A percentile compares a stretch with the other conserved stretches of the same genome.
Evolutionary conservation across 2,888 invertebrate species (phyloP).

Genomic region (Mythimna pallens): DNA sequence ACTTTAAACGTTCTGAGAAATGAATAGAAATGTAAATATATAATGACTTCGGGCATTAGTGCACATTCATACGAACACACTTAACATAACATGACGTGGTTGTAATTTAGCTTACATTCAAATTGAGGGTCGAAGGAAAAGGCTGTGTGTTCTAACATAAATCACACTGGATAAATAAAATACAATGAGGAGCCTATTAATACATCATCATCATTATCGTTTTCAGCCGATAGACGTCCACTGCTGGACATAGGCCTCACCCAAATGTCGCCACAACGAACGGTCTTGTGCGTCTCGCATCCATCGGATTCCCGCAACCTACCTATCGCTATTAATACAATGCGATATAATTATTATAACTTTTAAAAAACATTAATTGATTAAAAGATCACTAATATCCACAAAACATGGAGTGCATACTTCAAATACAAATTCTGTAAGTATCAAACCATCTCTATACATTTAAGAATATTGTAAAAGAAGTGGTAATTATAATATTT

Average conservation of each 20-base stretch:
- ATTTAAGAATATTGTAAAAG: too few relatives aligned
- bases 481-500: too few relatives aligned
- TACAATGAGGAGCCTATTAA: not conserved
- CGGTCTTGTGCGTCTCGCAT: too few relatives aligned
- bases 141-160: constrained; percentile 2
- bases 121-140: not conserved
- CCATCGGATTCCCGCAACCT: too few relatives aligned
- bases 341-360: not conserved
- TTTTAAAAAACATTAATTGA: not conserved
- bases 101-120: constrained; percentile 19
- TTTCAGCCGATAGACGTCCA: too few relatives aligned
- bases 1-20: constrained; percentile 44
- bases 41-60: constrained; percentile 58
- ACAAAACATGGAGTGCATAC: not conserved
- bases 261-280: too few relatives aligned
- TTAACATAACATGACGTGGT: constrained; percentile 20
- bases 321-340: not conserved
- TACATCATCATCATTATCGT: too few relatives aligned
- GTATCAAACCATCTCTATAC: too few relatives aligned
- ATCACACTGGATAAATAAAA: not conserved
- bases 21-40: constrained; percentile 47
- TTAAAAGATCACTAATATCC: not conserved
- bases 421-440: too few relatives aligned
- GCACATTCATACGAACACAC: constrained; percentile 37
- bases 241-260: too few relatives aligned